A percentile compares a stretch with the other conserved stretches of the same genome.
phyloP scores from a whole-genome alignment of 2,888 invertebrate species.

The Idaea biselata region DNA sequence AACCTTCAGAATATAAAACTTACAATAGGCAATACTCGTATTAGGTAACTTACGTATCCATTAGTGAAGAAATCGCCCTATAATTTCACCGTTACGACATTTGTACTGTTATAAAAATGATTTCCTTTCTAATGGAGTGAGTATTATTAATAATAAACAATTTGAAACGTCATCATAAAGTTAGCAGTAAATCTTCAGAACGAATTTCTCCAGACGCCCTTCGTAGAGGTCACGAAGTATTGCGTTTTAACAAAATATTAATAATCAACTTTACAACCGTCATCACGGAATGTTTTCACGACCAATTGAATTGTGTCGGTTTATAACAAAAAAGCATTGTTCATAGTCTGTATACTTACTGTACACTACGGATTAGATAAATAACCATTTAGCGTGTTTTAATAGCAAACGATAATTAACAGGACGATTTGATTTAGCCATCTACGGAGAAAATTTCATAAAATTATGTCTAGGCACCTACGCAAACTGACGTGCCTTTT shows the following conservation, averaged over 20 bases:
- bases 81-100: not conserved
- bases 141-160: not conserved
- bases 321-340: not conserved
- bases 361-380: too few species aligned
- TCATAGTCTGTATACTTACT: not conserved
- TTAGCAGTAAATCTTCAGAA: not conserved
- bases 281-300: not conserved
- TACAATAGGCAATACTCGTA: too few species aligned
- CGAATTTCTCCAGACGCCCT: not conserved
- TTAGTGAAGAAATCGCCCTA: not conserved
- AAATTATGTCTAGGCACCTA: too few species aligned
- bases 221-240: not conserved
- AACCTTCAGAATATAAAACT: too few species aligned
- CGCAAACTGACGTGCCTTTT: too few species aligned
- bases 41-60: too few species aligned
- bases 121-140: not conserved
- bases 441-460: too few species aligned
- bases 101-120: not conserved
- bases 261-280: slow-evolving; percentile 1
- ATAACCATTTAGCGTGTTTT: too few species aligned
- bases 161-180: not conserved
- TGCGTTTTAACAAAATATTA: slow-evolving; percentile 1
- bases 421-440: too few species aligned
- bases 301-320: not conserved
- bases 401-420: too few species aligned